Evolutionary conservation across 2,113 vertebrate species (phyloP).

Genomic region (Sprattus sprattus): DNA sequence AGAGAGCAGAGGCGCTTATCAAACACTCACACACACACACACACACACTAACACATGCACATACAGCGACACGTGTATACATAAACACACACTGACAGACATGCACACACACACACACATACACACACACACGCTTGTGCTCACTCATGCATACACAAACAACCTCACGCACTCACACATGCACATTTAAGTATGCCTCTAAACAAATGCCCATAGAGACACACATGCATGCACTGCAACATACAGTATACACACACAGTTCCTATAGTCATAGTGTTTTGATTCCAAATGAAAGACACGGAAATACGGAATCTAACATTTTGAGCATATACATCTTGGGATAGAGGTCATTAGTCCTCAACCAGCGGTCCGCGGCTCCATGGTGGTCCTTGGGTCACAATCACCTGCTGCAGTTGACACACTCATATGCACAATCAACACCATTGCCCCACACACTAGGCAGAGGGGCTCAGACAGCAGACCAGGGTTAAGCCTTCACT

Average conservation of each 20-base stretch:
- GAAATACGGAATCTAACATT: too few relatives aligned
- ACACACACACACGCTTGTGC: not conserved
- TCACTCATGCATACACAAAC: not conserved
- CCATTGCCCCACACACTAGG: not conserved
- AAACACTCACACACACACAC: not conserved
- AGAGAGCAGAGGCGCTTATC: not conserved
- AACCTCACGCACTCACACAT: not conserved
- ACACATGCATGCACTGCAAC: not conserved
- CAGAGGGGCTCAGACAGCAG: not conserved
- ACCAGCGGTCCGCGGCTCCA: too few relatives aligned
- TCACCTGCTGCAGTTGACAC: too few relatives aligned
- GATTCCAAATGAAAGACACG: too few relatives aligned
- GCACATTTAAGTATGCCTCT: not conserved
- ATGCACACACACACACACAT: not conserved
- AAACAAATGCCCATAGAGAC: not conserved
- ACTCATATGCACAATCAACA: too few relatives aligned
- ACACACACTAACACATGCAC: not conserved
- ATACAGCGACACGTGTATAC: not conserved
- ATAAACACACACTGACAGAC: not conserved
- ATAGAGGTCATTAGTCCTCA: too few relatives aligned
- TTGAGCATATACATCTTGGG: too few relatives aligned
- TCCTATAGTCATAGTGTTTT: too few relatives aligned
- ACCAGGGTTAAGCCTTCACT: too few relatives aligned
- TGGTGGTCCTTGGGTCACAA: too few relatives aligned
- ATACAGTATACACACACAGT: not conserved